phyloP scores from a whole-genome alignment of 2,888 invertebrate genomes.

The Smittia aterrima region DNA sequence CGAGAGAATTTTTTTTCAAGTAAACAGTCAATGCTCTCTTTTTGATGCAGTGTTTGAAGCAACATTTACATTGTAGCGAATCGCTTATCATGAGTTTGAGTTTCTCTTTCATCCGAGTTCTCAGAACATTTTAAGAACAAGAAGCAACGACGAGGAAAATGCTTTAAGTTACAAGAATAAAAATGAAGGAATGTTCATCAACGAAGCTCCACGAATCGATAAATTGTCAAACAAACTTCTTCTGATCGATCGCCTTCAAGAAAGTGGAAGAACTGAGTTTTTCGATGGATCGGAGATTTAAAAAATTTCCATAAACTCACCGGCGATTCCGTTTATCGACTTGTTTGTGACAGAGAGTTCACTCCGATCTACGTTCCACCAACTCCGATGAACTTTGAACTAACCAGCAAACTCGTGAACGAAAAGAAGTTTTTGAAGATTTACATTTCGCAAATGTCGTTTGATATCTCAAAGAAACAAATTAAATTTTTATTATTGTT shows the following conservation, averaged over 20 bases:
- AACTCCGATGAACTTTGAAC: conserved; percentile 9
- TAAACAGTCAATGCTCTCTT: too few relatives aligned
- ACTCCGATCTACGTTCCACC: conserved; percentile 46
- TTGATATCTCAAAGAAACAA: too few relatives aligned
- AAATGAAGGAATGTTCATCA: conserved; percentile 43
- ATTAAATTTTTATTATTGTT: too few relatives aligned
- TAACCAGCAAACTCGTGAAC: conserved; percentile 43
- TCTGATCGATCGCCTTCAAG: conserved; percentile 49
- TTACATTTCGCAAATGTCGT: conserved; percentile 43
- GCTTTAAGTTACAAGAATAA: conserved; percentile 37
- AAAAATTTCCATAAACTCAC: conserved; percentile 33
- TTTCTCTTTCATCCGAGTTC: conserved; percentile 45
- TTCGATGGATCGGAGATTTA: conserved; percentile 20
- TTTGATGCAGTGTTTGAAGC: too few relatives aligned
- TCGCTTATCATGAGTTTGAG: conserved; percentile 44
- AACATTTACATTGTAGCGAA: conserved; percentile 43
- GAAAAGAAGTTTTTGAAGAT: conserved; percentile 42
- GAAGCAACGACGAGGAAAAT: neutral
- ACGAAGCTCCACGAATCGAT: conserved; percentile 29
- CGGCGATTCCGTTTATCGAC: conserved; percentile 47
- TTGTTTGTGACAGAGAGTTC: conserved; percentile 47
- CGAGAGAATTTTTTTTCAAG: too few relatives aligned
- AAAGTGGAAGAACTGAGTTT: conserved; percentile 44
- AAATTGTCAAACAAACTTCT: conserved; percentile 44
- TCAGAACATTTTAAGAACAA: neutral